Base-by-base conservation (phyloP, 2,113 vertebrate genomes). In the Malurus cyaneus region DNA sequence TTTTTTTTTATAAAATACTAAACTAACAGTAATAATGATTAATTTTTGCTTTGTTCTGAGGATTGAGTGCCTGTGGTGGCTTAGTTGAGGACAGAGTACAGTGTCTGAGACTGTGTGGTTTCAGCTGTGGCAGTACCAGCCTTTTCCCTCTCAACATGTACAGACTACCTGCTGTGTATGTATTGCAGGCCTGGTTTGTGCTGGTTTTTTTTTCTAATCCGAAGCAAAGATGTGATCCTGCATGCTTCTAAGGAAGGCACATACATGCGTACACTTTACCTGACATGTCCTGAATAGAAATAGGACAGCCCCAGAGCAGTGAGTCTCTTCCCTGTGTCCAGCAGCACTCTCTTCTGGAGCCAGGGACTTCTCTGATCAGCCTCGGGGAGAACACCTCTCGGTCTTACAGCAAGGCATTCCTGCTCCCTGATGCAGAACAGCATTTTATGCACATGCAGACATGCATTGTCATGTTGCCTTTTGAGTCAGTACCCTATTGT, bases 191-290 rank as follows among this genome's bases (percentile, higher is more conserved):
- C 54, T 93, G 50, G 7, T 60, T 83, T 49, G 41, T 77, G 31
- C 31, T 16, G 1, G n/a, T 16, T 34, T 80, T 47, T 47, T 56
- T 71, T 77, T 31, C 57, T 56, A 53, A 61, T 70, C 60, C 52
- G 59, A 65, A 80, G 28, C 16, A 24, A 9, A 20, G 44, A 18
- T 10, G 0, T 59, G 44, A 79, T 86, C 34, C 29, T 86, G 49
- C 44, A 18, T 4, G 8, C 66, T 90, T 15, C 21, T 60, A 49
- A 50, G 12, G 3, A 46, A 24, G 7, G 17, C 39, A 24, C 31
- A 29, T 28, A 19, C 3, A 2, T 47, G 11, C 1, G 0, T n/a
- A 3, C 23, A 9, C 19, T 74, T 53, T 83, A 44, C 7, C 29
- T 66, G 54, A 25, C 28, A 69, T 53, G 21, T 80, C 25, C 36